A percentile compares a stretch with the other conserved stretches of the same genome.
phyloP scores from a whole-genome alignment of 2,113 vertebrate species.

The Kryptolebias marmoratus region DNA sequence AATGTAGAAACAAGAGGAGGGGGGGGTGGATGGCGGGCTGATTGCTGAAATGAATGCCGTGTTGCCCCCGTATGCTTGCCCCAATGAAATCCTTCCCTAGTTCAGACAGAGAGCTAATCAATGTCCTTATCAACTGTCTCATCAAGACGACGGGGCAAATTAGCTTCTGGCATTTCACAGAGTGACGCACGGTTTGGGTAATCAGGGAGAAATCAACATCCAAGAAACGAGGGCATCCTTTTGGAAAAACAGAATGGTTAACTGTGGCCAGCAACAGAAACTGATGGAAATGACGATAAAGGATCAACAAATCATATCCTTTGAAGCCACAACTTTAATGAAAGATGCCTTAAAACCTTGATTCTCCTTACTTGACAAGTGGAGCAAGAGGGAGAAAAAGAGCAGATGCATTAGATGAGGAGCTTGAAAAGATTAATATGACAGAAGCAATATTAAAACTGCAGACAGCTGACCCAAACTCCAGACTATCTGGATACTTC shows the following conservation, averaged over 20 bases:
- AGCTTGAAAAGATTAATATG: slow-evolving; percentile 12
- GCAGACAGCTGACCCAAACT: slow-evolving; percentile 20
- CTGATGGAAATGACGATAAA: slow-evolving; percentile 60
- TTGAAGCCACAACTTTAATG: slow-evolving; percentile 33
- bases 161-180: slow-evolving; percentile 66
- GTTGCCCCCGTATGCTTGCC: slow-evolving; percentile 68
- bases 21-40: slow-evolving; percentile 59
- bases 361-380: background rate
- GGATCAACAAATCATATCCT: slow-evolving; percentile 42
- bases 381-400: slow-evolving; percentile 5
- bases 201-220: slow-evolving; percentile 75
- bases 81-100: slow-evolving; percentile 73
- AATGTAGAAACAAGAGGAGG: slow-evolving; percentile 58
- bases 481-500: slow-evolving; percentile 13
- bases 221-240: slow-evolving; percentile 59
- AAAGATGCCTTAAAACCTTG: slow-evolving; percentile 4
- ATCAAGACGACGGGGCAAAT: slow-evolving; percentile 69
- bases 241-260: slow-evolving; percentile 62
- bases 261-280: slow-evolving; percentile 53
- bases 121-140: slow-evolving; percentile 78
- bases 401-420: slow-evolving; percentile 8
- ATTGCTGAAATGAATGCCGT: slow-evolving; percentile 77
- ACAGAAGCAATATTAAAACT: slow-evolving; percentile 15
- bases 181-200: slow-evolving; percentile 70
- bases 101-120: slow-evolving; percentile 73